A percentile compares a stretch with the other conserved stretches of the same genome.
Conservation (phyloP, 2,797 vertebrate species). For the Ataeniobius toweri region DNA sequence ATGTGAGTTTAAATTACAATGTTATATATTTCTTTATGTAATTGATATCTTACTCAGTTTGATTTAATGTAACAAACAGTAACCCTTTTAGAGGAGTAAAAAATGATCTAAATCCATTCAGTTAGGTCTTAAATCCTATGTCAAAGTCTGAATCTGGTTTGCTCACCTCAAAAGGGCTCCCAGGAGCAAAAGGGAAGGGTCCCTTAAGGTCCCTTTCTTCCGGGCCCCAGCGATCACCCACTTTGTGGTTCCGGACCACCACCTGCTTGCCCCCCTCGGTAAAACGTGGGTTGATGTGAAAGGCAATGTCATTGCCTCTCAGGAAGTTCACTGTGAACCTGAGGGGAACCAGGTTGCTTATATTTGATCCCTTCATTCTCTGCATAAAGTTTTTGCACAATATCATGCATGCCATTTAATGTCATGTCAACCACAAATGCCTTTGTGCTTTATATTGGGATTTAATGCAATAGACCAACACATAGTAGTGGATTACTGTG, state of each 20-base stretch:
- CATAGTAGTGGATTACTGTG: too few species aligned
- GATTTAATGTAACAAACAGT: not conserved
- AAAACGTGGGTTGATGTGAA: slow-evolving; percentile 85
- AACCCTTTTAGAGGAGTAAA: slow-evolving; percentile 1
- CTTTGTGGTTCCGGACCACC: slow-evolving; percentile 80
- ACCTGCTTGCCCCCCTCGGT: slow-evolving; percentile 76
- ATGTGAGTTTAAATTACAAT: not conserved
- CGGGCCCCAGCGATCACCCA: slow-evolving; percentile 78
- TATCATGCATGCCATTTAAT: too few species aligned
- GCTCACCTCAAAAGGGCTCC: slow-evolving; percentile 82
- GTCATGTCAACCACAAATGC: not conserved
- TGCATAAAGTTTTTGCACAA: not conserved
- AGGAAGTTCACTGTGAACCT: slow-evolving; percentile 85
- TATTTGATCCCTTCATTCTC: not conserved
- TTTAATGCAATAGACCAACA: not conserved
- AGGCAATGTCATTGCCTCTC: slow-evolving; percentile 81
- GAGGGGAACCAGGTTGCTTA: slow-evolving; percentile 1
- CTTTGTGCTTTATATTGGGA: not conserved
- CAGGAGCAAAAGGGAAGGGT: slow-evolving; percentile 77
- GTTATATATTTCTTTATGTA: not conserved
- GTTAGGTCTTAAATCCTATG: not conserved
- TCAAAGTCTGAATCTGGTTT: not conserved
- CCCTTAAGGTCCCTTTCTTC: slow-evolving; percentile 80
- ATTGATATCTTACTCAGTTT: not conserved
- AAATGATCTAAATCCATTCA: not conserved